These are phyloP conservation scores for Pteromalus puparum DNA, from an alignment of 1,140 invertebrate species.

Conservation along the genomic window DNA sequence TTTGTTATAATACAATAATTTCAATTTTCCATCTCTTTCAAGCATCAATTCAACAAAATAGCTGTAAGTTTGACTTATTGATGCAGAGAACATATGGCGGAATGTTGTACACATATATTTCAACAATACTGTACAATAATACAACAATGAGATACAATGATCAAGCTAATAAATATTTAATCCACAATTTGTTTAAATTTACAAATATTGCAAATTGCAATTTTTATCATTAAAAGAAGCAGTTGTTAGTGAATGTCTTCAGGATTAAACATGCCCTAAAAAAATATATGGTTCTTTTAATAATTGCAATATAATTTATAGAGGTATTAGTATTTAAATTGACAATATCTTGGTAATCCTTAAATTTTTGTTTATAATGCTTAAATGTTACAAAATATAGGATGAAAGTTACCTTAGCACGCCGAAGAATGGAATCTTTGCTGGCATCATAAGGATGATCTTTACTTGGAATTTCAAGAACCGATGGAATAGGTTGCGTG, in stretches of 20 bases:
- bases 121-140: conserved; percentile 53
- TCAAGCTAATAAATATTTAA: conserved; percentile 54
- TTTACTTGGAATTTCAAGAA: conserved; percentile 99
- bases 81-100: conserved; percentile 30
- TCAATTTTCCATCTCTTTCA: background rate
- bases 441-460: conserved; percentile 99
- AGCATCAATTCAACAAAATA: background rate
- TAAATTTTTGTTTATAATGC: background rate
- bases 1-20: conserved; percentile 33
- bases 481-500: conserved; percentile 93
- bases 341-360: background rate
- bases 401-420: conserved; percentile 86
- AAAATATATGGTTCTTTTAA: conserved; percentile 58
- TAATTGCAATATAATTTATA: background rate
- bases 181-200: conserved; percentile 33
- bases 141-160: conserved; percentile 45
- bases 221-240: conserved; percentile 43
- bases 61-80: conserved; percentile 4
- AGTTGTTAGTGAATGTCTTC: conserved; percentile 80
- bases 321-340: background rate
- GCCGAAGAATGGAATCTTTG: conserved; percentile 97
- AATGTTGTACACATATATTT: conserved; percentile 51
- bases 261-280: conserved; percentile 91
- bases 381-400: background rate
- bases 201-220: conserved; percentile 26